phyloP scores from a whole-genome alignment of 2,888 invertebrate species.

The Phanerotoma sp. region DNA sequence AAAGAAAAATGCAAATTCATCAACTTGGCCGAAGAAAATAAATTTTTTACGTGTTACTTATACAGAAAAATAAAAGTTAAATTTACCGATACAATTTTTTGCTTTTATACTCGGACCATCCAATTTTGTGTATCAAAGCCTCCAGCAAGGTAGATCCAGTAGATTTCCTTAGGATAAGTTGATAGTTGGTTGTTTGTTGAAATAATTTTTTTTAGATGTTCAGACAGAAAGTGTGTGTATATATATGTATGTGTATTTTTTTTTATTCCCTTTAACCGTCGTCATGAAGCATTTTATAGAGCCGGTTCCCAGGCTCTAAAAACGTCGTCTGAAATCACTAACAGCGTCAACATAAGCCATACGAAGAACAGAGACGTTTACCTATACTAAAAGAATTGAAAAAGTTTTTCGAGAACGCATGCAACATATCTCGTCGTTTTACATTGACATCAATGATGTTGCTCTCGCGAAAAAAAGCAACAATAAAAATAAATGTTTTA shows the following conservation, averaged over 20 bases:
- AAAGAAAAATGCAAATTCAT: too few relatives aligned
- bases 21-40: too few relatives aligned
- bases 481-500: slow-evolving; percentile 12
- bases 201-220: slow-evolving; percentile 6
- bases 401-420: slow-evolving; percentile 7
- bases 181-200: slow-evolving; percentile 25
- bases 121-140: slow-evolving; percentile 31
- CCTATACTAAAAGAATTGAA: neutral
- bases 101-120: slow-evolving; percentile 24
- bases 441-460: slow-evolving; percentile 1
- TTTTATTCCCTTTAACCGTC: neutral
- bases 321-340: slow-evolving; percentile 34
- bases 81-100: slow-evolving; percentile 31
- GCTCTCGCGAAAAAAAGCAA: neutral
- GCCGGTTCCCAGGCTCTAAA: slow-evolving; percentile 38
- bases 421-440: slow-evolving; percentile 15
- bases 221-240: neutral
- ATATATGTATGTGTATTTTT: neutral
- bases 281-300: slow-evolving; percentile 35
- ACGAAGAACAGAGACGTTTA: slow-evolving; percentile 9
- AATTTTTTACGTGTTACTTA: too few relatives aligned
- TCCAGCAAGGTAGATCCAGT: slow-evolving; percentile 18
- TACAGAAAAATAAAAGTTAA: neutral
- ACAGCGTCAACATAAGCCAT: slow-evolving; percentile 33
- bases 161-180: slow-evolving; percentile 33